Percentiles rank a stretch among this genome's conserved stretches.
Evolutionary conservation across 1,140 invertebrate genomes (phyloP).

Genomic region (Tigriopus japonicus): DNA sequence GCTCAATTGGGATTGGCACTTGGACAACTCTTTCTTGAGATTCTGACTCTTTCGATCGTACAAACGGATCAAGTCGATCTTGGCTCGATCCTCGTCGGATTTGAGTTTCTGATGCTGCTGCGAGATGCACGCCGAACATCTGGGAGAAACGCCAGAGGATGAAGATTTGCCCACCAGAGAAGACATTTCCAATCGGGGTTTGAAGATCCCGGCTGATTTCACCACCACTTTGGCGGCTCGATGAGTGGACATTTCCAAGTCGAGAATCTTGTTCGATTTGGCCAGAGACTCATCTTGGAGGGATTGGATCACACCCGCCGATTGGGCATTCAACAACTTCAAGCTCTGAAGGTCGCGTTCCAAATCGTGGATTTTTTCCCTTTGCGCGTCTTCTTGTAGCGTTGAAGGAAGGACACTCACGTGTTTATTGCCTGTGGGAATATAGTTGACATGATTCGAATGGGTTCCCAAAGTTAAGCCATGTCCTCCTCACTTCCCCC

Average conservation of each 20-base stretch:
- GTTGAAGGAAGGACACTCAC: too few species aligned
- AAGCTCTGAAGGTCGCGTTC: slow-evolving; percentile 30
- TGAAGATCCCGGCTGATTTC: not conserved
- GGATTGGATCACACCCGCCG: slow-evolving; percentile 33
- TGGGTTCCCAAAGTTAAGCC: too few species aligned
- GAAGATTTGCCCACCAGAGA: not conserved
- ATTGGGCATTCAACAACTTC: slow-evolving; percentile 44
- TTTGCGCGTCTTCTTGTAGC: too few species aligned
- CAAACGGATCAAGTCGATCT: not conserved
- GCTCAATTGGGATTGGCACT: too few species aligned
- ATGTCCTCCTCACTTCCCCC: too few species aligned
- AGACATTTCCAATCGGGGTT: not conserved
- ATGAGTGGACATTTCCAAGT: slow-evolving; percentile 25
- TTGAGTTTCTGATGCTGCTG: not conserved
- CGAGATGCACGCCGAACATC: not conserved
- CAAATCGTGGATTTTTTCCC: too few species aligned
- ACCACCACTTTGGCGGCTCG: not conserved
- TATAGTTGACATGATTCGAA: too few species aligned
- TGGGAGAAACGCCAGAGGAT: not conserved
- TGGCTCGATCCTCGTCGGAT: not conserved
- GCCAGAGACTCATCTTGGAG: slow-evolving; percentile 34
- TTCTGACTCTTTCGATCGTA: not conserved
- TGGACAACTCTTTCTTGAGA: not conserved
- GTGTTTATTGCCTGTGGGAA: too few species aligned
- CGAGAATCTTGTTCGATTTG: slow-evolving; percentile 35